phyloP scores from a whole-genome alignment of 2,797 vertebrate species.

The Melanotaenia trifasciata region DNA sequence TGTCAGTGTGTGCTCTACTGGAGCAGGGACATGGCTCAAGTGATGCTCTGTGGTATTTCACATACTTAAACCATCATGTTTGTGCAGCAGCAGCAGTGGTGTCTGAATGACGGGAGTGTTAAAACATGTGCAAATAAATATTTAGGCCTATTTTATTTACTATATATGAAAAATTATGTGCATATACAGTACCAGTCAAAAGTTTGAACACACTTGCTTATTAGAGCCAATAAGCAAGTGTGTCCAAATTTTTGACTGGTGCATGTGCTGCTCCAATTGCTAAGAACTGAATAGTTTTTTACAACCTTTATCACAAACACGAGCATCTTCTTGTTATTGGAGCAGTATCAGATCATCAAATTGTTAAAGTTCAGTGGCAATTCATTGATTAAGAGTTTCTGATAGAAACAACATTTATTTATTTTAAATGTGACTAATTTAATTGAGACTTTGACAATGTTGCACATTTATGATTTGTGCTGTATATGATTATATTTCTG shows the following conservation, averaged over 20 bases:
- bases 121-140: background rate
- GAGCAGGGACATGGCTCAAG: slow-evolving; percentile 18
- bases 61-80: slow-evolving; percentile 14
- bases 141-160: background rate
- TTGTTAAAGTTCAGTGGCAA: too few species aligned
- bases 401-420: background rate
- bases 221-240: too few species aligned
- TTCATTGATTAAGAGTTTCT: background rate
- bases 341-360: too few species aligned
- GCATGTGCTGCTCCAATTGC: too few species aligned
- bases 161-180: background rate
- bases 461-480: background rate
- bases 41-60: slow-evolving; percentile 35
- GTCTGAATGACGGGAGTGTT: background rate
- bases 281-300: too few species aligned
- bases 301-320: too few species aligned
- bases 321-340: too few species aligned
- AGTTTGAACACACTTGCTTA: too few species aligned
- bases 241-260: too few species aligned
- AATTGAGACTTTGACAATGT: background rate
- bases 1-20: slow-evolving; percentile 19
- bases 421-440: background rate
- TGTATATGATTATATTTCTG: background rate
- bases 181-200: background rate
- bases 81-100: slow-evolving; percentile 1